phyloP scores from a whole-genome alignment of 2,113 vertebrate genomes.

The Hymenochirus boettgeri region DNA sequence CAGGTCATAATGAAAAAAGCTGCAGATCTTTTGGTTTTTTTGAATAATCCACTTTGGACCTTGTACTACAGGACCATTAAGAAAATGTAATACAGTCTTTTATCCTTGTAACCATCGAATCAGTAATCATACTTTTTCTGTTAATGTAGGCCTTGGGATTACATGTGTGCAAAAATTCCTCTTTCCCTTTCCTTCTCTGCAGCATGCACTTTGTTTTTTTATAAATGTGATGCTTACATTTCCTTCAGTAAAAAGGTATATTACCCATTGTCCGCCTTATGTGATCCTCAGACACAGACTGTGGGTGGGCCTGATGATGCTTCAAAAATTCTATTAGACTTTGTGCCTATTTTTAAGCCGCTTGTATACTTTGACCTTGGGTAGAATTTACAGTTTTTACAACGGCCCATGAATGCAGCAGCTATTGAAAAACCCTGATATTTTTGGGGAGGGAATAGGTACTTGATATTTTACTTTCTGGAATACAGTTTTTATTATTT shows the following conservation, averaged over 20 bases:
- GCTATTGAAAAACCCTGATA: no score
- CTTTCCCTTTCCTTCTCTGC: slow-evolving; percentile 12
- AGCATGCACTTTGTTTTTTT: slow-evolving; percentile 40
- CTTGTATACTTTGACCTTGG: no score
- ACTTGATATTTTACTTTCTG: no score
- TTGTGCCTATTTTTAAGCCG: no score
- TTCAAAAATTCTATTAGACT: neutral
- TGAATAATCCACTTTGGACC: neutral
- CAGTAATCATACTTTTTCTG: neutral
- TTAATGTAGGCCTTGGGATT: slow-evolving; percentile 1
- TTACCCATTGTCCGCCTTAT: no score
- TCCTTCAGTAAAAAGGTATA: no score
- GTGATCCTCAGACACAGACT: slow-evolving; percentile 9
- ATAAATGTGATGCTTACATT: slow-evolving; percentile 20
- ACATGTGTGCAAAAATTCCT: slow-evolving; percentile 3
- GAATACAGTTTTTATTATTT: no score
- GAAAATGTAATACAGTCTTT: neutral
- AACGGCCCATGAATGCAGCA: no score
- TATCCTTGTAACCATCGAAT: neutral
- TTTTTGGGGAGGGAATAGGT: no score
- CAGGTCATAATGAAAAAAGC: neutral
- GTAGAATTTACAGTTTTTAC: no score
- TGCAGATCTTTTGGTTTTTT: neutral
- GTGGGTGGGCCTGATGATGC: neutral
- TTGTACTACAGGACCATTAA: neutral